Percentiles rank a stretch among this genome's conserved stretches.
Evolutionary conservation across 2,888 invertebrate genomes (phyloP).

Genomic region (Gymnoscelis rufifasciata): DNA sequence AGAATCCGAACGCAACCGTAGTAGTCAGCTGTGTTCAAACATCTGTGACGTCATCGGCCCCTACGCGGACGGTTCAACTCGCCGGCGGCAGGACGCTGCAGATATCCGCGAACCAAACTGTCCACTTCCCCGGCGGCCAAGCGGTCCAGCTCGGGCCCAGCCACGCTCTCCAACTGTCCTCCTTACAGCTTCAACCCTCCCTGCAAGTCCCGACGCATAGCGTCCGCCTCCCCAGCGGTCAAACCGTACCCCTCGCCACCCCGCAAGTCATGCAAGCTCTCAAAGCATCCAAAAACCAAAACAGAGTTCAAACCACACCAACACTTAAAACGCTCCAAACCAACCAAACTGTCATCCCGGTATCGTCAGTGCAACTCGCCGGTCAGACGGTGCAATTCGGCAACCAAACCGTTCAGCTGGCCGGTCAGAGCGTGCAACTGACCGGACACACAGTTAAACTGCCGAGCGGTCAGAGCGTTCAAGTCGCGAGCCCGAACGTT

Average conservation of each 20-base stretch:
- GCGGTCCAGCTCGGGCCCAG: conserved; percentile 50
- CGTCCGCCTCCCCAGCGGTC: conserved; percentile 62
- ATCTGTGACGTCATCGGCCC: conserved; percentile 41
- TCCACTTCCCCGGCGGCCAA: conserved; percentile 49
- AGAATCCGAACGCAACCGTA: conserved; percentile 48
- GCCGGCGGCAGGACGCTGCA: conserved; percentile 65
- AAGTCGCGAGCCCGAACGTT: conserved; percentile 55
- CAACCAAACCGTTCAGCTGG: conserved; percentile 63
- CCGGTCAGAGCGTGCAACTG: conserved; percentile 62
- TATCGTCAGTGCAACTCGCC: conserved; percentile 57
- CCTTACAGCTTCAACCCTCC: conserved; percentile 47
- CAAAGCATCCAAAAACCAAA: conserved; percentile 44
- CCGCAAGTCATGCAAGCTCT: conserved; percentile 56
- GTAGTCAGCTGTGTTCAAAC: conserved; percentile 52
- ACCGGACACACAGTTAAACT: conserved; percentile 72
- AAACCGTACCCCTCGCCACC: conserved; percentile 61
- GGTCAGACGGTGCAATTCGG: conserved; percentile 61
- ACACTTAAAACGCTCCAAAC: conserved; percentile 41
- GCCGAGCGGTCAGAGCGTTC: conserved; percentile 65
- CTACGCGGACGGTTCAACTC: conserved; percentile 57
- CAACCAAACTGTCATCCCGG: conserved; percentile 52
- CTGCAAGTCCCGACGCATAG: conserved; percentile 61
- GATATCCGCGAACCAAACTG: conserved; percentile 53
- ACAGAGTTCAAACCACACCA: conserved; percentile 41
- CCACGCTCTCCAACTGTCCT: conserved; percentile 55